Base-by-base conservation (phyloP, 2,113 vertebrate species). In the Capreolus pygargus region DNA sequence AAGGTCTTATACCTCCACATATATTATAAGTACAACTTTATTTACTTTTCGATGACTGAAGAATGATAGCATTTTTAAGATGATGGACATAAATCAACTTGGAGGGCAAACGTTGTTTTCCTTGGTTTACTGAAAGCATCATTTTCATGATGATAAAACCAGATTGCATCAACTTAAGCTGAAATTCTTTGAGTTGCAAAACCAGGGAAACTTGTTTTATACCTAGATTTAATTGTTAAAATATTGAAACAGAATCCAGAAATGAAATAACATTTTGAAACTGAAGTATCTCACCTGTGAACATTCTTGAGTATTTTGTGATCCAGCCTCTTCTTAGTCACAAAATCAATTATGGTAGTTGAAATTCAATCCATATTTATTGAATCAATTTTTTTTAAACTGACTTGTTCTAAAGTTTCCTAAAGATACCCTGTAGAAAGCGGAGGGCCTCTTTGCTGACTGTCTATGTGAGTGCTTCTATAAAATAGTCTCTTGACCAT, bases 171-270 rank as follows among this genome's bases (percentile, higher is more conserved):
- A 82, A 10, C 5, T 57, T 36, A 81, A 54, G 27, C 55, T 83
- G 64, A 86, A 87, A 39, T 74, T 89, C 15, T 94, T 36, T 61
- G 88, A 90, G 57, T 87, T 92, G 43, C 15, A n/a, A 89, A 21
- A 17, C 60, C 58, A 52, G 17, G 27, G 13, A 89, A 89, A 74
- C n/a, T 61, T 39, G 13, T 85, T 88, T 86, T 96, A 39, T 30
- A 70, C 47, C 23, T 43, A n/a, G 28, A 88, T 91, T 85, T 95
- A 55, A 93, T 60, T 55, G 30, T 64, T 39, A n/a, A 89, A 39
- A 15, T 87, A 64, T 92, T 94, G 81, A 97, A 79, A 36, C 57
- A 89, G 45, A 92, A 82, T 95, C 82, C 88, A 91, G 52, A 97
- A 88, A 61, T 79, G 82, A 91, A 96, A 19, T 83, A 43, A 70